phyloP scores from a whole-genome alignment of 2,113 vertebrate species.

The Rhinichthys klamathensis region DNA sequence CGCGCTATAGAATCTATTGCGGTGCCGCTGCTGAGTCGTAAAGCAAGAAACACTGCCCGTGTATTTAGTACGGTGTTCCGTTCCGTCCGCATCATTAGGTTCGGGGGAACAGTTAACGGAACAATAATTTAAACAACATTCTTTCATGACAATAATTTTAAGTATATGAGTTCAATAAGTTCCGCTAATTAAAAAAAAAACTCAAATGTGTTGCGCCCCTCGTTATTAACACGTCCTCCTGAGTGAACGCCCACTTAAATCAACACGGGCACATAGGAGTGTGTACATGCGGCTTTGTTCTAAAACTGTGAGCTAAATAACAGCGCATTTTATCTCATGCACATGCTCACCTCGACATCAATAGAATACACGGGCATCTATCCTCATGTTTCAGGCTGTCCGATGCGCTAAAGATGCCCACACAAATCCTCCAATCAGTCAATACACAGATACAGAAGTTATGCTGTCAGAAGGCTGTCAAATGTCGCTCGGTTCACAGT shows the following conservation, averaged over 20 bases:
- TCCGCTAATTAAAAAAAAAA: no score
- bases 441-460: neutral
- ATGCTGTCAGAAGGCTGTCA: neutral
- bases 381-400: neutral
- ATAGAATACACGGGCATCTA: neutral
- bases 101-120: neutral
- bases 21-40: neutral
- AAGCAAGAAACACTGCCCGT: neutral
- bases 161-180: no score
- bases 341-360: conserved; percentile 7
- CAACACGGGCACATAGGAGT: neutral
- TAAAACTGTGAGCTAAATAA: neutral
- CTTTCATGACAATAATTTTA: no score
- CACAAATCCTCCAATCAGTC: neutral
- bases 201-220: neutral
- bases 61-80: neutral
- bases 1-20: neutral
- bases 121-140: neutral
- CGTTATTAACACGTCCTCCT: neutral
- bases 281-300: conserved; percentile 7
- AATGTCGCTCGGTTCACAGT: neutral
- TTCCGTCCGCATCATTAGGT: neutral
- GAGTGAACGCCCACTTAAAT: conserved; percentile 9
- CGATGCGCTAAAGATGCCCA: neutral
- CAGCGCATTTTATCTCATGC: neutral